Conservation (phyloP, 2,797 vertebrate species). For the Tiaroga cobitis region DNA sequence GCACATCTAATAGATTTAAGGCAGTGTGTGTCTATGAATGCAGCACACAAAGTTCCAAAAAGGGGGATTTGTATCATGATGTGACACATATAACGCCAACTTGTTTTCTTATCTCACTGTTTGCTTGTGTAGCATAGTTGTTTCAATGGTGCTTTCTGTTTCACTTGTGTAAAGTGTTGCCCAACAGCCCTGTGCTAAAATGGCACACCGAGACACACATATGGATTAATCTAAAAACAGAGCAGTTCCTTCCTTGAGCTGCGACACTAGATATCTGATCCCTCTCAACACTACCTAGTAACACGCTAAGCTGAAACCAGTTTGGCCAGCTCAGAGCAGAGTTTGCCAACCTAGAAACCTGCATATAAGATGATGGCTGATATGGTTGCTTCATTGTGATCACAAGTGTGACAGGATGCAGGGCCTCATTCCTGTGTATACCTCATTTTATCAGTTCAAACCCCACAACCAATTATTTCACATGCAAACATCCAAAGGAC, state of each 20-base stretch:
- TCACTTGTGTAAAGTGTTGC: constrained; percentile 14
- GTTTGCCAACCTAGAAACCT: constrained; percentile 19
- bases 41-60: not conserved
- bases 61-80: not conserved
- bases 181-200: constrained; percentile 14
- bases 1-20: constrained; percentile 9
- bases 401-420: constrained; percentile 29
- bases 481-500: not conserved
- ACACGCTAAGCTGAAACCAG: constrained; percentile 53
- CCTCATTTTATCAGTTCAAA: constrained; percentile 43
- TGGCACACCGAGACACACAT: not conserved
- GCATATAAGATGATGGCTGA: not conserved
- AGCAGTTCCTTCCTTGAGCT: constrained; percentile 16
- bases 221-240: constrained; percentile 51
- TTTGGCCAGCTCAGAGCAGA: constrained; percentile 45
- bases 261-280: constrained; percentile 45
- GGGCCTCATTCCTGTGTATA: constrained; percentile 4
- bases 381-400: not conserved
- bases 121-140: not conserved
- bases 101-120: not conserved
- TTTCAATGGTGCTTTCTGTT: constrained; percentile 13
- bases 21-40: not conserved
- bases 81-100: not conserved
- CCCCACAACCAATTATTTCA: constrained; percentile 17
- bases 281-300: constrained; percentile 36